Percentiles rank a stretch among this genome's conserved stretches.
phyloP scores from a whole-genome alignment of 2,797 vertebrate genomes.

The Smutsia temminckii region DNA sequence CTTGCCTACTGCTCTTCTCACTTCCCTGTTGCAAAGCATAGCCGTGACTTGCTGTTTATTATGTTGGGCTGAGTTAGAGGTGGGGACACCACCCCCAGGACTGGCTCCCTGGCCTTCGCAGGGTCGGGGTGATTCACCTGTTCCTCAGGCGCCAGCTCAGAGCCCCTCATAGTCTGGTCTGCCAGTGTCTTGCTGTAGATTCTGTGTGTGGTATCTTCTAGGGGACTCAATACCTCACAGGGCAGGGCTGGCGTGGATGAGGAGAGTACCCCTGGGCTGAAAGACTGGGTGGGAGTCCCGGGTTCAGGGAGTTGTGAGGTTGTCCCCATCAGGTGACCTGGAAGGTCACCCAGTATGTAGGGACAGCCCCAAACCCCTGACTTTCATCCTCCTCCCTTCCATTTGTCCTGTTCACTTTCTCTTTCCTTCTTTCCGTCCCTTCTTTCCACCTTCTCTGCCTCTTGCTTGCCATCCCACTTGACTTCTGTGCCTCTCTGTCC shows the following conservation, averaged over 20 bases:
- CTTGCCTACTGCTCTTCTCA: neutral
- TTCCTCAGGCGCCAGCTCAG: neutral
- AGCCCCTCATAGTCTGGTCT: neutral
- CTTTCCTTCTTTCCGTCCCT: neutral
- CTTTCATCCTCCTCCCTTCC: no score
- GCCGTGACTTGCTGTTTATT: neutral
- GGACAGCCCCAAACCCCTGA: neutral
- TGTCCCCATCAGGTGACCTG: no score
- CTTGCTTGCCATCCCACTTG: neutral
- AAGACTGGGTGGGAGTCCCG: neutral
- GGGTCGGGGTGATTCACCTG: neutral
- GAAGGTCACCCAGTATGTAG: neutral
- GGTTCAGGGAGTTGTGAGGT: neutral
- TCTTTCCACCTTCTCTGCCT: neutral
- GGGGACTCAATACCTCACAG: neutral
- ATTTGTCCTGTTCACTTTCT: neutral
- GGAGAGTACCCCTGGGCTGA: neutral
- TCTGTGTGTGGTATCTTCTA: neutral
- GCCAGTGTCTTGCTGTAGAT: neutral
- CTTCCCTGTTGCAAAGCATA: neutral
- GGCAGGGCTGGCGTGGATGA: neutral
- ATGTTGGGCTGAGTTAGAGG: no score
- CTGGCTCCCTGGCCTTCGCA: neutral
- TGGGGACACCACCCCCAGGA: neutral
- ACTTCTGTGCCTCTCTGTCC: neutral